Evolutionary conservation across 2,113 vertebrate species (phyloP), one percentile per base, ranked within the genome.

Genomic region (Laterallus jamaicensis): DNA sequence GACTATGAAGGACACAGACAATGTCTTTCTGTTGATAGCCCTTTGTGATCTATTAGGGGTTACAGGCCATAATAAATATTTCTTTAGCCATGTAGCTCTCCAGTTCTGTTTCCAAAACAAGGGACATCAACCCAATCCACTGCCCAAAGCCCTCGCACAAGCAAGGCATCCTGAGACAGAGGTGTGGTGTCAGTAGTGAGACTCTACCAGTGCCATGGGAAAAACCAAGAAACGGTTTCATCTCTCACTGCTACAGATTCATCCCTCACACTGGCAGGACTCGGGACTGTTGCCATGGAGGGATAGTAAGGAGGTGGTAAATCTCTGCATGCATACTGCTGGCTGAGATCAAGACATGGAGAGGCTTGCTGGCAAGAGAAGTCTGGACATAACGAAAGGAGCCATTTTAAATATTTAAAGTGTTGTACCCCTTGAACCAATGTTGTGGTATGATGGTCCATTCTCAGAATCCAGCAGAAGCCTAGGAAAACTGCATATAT

Each of bases 281-380:
- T 49, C 17, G 13, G 20, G 29, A 55, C 55, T 29, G 25, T n/a
- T n/a, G 37, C 75, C 55, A 49, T 63, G 40, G 13, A 29, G 56
- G 39, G 28, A 15, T 24, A 42, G 21, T 16, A 42, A 40, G 42
- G 58, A 60, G 44, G 52, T 54, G 20, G 35, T 32, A 62, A 68
- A 32, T 55, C 35, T 35, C 25, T 14, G n/a, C 15, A 15, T 5
- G 24, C 1, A 0, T 63, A 15, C 32, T 37, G 0, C 25, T 16
- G 16, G 7, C 42, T 64, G 63, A 19, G 28, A 54, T 17, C 1
- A 1, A 89, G 40, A n/a, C 26, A 63, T 0, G 0, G 39, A 35
- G 7, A 37, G 49, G 11, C 37, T 59, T 35, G 32, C 16, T 21
- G 42, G 14, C 14, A 56, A 59, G 22, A 68, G 12, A n/a, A 52